phyloP scores from a whole-genome alignment of 1,140 invertebrate species.

The Drosophila sucinea region DNA sequence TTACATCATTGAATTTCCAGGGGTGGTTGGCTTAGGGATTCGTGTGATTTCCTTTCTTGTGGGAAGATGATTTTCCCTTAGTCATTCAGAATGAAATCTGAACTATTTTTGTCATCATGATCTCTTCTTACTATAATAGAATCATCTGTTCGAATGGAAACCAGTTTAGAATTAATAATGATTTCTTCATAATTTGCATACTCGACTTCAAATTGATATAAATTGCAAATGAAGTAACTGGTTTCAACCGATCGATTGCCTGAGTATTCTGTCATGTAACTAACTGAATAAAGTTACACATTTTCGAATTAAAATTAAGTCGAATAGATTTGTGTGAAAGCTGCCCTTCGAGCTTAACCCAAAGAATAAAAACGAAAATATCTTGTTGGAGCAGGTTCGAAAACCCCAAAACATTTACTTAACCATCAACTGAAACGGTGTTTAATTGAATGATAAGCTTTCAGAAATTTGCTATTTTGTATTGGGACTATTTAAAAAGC shows the following conservation, averaged over 20 bases:
- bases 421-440: too few relatives aligned
- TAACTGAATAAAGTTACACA: not conserved
- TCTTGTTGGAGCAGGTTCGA: too few relatives aligned
- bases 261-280: not conserved
- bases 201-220: constrained; percentile 2
- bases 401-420: too few relatives aligned
- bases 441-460: too few relatives aligned
- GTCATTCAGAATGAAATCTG: not conserved
- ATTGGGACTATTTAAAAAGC: too few relatives aligned
- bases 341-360: too few relatives aligned
- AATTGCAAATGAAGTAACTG: constrained; percentile 8
- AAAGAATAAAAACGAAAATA: too few relatives aligned
- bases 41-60: not conserved
- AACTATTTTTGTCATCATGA: not conserved
- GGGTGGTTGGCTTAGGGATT: not conserved
- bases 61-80: constrained; percentile 12
- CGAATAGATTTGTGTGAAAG: too few relatives aligned
- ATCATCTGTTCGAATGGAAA: not conserved
- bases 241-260: not conserved
- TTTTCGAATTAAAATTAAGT: too few relatives aligned
- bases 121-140: not conserved
- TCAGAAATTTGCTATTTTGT: too few relatives aligned
- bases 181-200: not conserved
- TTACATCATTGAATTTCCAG: constrained; percentile 21
- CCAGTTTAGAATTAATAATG: constrained; percentile 4